These are phyloP conservation scores for Urocolius indicus DNA, from an alignment of 2,113 vertebrate species.

Conservation along the genomic window DNA sequence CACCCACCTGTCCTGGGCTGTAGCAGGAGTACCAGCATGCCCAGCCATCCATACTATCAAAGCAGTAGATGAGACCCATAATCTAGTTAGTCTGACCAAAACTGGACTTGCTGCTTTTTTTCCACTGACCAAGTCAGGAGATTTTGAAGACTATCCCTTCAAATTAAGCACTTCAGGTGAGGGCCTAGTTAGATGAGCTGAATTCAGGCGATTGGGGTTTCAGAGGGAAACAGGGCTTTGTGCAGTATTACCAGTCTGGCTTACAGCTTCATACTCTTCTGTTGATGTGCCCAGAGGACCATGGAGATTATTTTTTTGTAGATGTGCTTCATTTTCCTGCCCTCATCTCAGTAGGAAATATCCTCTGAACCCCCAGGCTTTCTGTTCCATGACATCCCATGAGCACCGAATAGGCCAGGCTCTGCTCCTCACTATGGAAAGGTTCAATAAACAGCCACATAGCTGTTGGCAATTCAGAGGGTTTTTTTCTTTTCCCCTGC, in stretches of 20 bases:
- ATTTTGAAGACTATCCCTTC: not conserved
- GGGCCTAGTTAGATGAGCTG: not conserved
- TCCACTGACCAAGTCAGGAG: not conserved
- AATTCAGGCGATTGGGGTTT: not conserved
- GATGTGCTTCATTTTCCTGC: no score
- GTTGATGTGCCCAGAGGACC: not conserved
- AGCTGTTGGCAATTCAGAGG: not conserved
- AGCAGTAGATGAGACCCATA: not conserved
- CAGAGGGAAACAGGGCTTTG: not conserved
- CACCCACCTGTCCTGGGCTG: fast-evolving
- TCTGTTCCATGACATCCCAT: not conserved
- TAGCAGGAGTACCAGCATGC: not conserved
- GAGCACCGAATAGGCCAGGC: not conserved
- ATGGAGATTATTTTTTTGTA: not conserved
- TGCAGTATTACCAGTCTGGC: not conserved
- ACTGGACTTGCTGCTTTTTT: not conserved
- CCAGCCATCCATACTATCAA: fast-evolving
- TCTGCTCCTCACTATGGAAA: not conserved
- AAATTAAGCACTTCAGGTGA: not conserved
- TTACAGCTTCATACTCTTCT: not conserved
- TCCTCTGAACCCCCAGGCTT: not conserved
- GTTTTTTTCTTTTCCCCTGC: not conserved
- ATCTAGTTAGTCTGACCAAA: not conserved
- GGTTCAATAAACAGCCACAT: not conserved
- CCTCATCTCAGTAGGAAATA: not conserved